Conservation (phyloP, 2,113 vertebrate genomes). For the Colinus virginianus region DNA sequence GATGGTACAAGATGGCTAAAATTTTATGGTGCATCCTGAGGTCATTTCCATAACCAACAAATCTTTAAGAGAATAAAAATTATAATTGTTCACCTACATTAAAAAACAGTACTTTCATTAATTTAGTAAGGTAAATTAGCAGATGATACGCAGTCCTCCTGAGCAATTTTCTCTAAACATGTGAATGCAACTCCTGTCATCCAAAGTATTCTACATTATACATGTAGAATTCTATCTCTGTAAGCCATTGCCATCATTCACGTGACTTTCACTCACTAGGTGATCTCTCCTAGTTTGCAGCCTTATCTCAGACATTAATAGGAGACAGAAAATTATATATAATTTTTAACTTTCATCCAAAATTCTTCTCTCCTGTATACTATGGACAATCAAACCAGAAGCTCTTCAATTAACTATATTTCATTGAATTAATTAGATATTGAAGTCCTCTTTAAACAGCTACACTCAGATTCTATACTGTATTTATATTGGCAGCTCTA, state of each 20-base stretch:
- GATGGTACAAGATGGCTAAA: neutral
- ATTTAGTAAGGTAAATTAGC: neutral
- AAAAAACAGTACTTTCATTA: neutral
- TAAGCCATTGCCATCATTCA: neutral
- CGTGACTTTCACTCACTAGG: neutral
- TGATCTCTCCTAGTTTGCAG: neutral
- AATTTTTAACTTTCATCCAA: neutral
- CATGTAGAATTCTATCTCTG: neutral
- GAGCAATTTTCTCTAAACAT: neutral
- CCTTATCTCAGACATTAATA: neutral
- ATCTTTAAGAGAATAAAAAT: neutral
- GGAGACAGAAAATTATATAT: neutral
- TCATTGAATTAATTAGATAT: neutral
- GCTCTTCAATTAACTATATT: neutral
- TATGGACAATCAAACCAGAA: neutral
- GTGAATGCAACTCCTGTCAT: neutral
- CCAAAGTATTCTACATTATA: neutral
- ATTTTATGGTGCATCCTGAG: neutral
- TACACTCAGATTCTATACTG: neutral
- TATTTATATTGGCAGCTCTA: neutral
- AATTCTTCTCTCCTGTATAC: neutral
- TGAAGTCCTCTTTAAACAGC: neutral
- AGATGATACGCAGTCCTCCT: neutral
- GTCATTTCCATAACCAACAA: neutral
- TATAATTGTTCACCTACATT: neutral